A percentile compares a stretch with the other conserved stretches of the same genome.
Evolutionary conservation across 2,797 vertebrate genomes (phyloP).

Genomic region (Lutjanus argentimaculatus): DNA sequence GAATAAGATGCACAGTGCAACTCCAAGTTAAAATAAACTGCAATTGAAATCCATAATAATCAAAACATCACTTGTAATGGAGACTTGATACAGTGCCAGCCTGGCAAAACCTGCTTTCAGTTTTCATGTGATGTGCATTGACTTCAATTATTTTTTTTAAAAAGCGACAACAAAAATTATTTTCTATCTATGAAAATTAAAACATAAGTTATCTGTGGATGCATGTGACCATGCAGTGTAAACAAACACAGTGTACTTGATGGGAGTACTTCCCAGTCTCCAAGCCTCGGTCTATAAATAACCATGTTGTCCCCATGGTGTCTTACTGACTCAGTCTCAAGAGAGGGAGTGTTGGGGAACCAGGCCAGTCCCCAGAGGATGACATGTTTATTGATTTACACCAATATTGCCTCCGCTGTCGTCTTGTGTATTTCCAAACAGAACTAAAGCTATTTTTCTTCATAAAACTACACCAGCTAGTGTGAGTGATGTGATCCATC

Average conservation of each 20-base stretch:
- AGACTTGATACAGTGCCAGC: background rate
- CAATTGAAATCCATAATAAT: background rate
- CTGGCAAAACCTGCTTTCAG: background rate
- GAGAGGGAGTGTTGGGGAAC: slow-evolving; percentile 7
- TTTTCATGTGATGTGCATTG: background rate
- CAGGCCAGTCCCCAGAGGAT: slow-evolving; percentile 9
- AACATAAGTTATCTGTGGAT: background rate
- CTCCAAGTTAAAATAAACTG: background rate
- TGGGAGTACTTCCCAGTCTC: slow-evolving; percentile 46
- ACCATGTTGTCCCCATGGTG: slow-evolving; percentile 49
- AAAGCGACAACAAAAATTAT: background rate
- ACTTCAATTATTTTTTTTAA: background rate
- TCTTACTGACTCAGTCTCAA: slow-evolving; percentile 41
- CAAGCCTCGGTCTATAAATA: slow-evolving; percentile 73
- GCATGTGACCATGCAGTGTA: background rate
- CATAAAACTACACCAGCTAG: background rate
- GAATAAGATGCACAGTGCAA: background rate
- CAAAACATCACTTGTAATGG: background rate
- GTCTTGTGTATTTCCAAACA: background rate
- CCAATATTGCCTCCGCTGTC: background rate
- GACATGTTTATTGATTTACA: slow-evolving; percentile 25
- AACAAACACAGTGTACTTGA: slow-evolving; percentile 56
- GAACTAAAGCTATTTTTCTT: background rate
- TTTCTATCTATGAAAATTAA: background rate
- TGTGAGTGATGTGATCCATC: background rate